Percentiles rank a stretch among this genome's conserved stretches.
These are phyloP conservation scores for Rynchops niger DNA, from an alignment of 2,113 vertebrate genomes.

Conservation along the genomic window DNA sequence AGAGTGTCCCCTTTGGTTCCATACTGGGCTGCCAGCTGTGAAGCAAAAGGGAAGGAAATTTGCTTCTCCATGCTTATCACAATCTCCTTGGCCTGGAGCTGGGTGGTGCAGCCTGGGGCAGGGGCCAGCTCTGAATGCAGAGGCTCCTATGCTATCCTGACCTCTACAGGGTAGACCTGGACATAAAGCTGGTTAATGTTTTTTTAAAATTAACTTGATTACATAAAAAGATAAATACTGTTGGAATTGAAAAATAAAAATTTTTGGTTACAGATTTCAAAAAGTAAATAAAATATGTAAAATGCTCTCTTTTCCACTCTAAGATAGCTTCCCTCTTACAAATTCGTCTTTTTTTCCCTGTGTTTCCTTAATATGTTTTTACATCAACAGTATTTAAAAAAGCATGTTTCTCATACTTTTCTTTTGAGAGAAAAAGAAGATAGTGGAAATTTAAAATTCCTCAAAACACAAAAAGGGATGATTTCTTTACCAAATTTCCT, in stretches of 20 bases:
- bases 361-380: slow-evolving; percentile 12
- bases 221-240: neutral
- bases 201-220: neutral
- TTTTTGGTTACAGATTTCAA: neutral
- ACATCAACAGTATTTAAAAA: slow-evolving; percentile 42
- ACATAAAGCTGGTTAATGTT: neutral
- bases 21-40: neutral
- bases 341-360: neutral
- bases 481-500: slow-evolving; percentile 20
- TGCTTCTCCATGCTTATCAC: neutral
- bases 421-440: neutral
- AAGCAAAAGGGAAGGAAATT: neutral
- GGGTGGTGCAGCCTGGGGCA: neutral
- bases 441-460: neutral
- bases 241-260: neutral
- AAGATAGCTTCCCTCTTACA: neutral
- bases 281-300: neutral
- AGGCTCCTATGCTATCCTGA: neutral
- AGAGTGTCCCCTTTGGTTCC: neutral
- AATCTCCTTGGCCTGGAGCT: neutral
- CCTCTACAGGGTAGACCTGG: neutral
- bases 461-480: neutral
- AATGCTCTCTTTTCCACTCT: neutral
- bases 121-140: neutral
- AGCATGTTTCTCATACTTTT: neutral